Base-by-base conservation (phyloP, 2,888 invertebrate genomes). In the Tenthredo scrophulariae region DNA sequence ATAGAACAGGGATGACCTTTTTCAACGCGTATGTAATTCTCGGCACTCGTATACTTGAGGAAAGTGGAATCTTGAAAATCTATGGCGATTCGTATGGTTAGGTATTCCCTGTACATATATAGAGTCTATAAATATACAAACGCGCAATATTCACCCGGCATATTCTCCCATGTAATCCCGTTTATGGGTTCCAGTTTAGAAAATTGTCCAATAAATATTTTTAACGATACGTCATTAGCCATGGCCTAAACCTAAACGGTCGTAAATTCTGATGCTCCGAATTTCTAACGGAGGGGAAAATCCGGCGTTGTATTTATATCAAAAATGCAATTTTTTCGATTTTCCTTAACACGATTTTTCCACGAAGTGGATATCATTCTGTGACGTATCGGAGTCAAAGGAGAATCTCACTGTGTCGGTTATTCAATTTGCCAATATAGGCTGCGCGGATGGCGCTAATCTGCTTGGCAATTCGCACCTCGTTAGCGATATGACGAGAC, bases 191-290 rank as follows among this genome's bases (percentile, higher is more conserved):
- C 22, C 54, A 58, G 87, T 86, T 87, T 87, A 88, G 87, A 86
- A 86, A 89, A 89, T 89, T 87, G 88, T 88, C 86, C 88, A 87
- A 89, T 89, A 90, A 89, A 90, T 90, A 90, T 90, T 89, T 88
- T 87, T 87, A 89, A 90, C 89, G 88, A 89, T 88, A 87, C 90
- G 88, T 88, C 90, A 88, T 90, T 90, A 89, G 87, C 88, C 88
- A 88, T 88, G 88, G 18, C 33, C 67, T 67, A 67, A 67, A 26
- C 40, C 40, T 87, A 88, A 89, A 88, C 88, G 46, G 77, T 33
- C 50, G 22, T 54, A 77, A 77, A 77, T 77, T 77, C 6, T 29
- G 3, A n/a, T 18, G 43, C 40, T 43, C 13, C n/a, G 72, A 74
- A 74, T 74, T 74, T 74, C 22, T 2, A n/a, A 2, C 33, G 67